Evolutionary conservation across 2,797 vertebrate species (phyloP).

Genomic region (Geotrypetes seraphini): DNA sequence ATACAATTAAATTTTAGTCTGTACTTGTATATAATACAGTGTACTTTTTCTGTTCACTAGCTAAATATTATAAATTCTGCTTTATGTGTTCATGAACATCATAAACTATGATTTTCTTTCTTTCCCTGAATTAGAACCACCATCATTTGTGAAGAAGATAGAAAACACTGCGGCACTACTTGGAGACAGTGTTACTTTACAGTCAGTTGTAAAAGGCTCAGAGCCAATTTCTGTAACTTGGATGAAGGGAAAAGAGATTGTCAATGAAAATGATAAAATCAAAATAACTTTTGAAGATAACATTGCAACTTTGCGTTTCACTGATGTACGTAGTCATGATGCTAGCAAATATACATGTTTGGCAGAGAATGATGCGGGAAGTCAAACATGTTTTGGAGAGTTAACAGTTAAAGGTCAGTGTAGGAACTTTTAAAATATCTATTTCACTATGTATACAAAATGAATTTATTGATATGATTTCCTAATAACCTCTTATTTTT

Average conservation of each 20-base stretch:
- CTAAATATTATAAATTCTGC: no score
- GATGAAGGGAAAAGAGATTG: constrained; percentile 83
- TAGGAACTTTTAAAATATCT: constrained; percentile 12
- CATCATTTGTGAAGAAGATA: constrained; percentile 84
- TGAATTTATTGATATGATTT: constrained; percentile 5
- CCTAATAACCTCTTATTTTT: constrained; percentile 32
- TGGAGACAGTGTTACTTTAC: constrained; percentile 73
- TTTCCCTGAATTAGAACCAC: constrained; percentile 71
- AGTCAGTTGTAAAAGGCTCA: constrained; percentile 82
- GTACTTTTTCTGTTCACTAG: no score
- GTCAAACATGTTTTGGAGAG: constrained; percentile 84
- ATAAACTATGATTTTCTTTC: constrained; percentile 5
- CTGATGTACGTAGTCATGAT: constrained; percentile 66
- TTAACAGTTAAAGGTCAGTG: constrained; percentile 90
- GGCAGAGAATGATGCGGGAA: constrained; percentile 90
- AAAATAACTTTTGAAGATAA: constrained; percentile 78
- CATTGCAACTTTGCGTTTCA: constrained; percentile 68
- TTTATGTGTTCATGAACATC: neutral
- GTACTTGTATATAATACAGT: neutral
- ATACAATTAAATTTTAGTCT: neutral
- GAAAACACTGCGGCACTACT: constrained; percentile 81
- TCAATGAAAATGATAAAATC: constrained; percentile 81
- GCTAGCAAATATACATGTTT: constrained; percentile 83
- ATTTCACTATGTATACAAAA: neutral
- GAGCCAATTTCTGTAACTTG: constrained; percentile 81